Evolutionary conservation across 2,888 invertebrate species (phyloP), one percentile per base, ranked within the genome.

Genomic region (Scaptomyza tumidula): DNA sequence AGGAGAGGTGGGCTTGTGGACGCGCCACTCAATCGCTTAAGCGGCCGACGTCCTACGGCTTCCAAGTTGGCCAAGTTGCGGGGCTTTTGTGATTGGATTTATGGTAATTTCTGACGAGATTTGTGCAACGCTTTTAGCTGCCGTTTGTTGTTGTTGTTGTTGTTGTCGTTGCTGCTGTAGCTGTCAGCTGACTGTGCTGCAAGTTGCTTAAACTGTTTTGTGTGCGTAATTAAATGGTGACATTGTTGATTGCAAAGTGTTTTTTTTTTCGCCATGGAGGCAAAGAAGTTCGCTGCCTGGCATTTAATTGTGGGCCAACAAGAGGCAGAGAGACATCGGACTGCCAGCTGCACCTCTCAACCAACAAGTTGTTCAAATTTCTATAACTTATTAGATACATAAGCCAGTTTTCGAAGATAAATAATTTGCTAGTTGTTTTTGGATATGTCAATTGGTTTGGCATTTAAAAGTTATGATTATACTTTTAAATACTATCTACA

Each of bases 211-310:
- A 83, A 86, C 86, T 83, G 83, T 84, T 84, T 84, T 84, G 86
- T 84, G 83, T 84, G 83, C 83, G 83, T 84, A 84, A 84, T 84
- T 84, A 84, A 84, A 84, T 86, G 86, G 86, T 84, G 83, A 84
- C 83, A 84, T 86, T 84, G 86, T 64, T 80, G 83, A 84, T 86
- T 84, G 86, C 83, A 86, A 86, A 85, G 82, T 82, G 85, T 68
- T 73, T 50, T 24, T 41, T 41, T 14, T 41, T 43, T 49, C 69
- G 49, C 53, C 52, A 53, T 49, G 54, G 59, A 60, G 60, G 57
- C 57, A 58, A 39, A 19, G n/a, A 35, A 14, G 29, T 27, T 29
- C 44, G 39, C 53, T 44, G 50, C 53, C 43, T 73, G 68, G 48
- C 73, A 68, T 73, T 73, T 63, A 59, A 60, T 68, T 63, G 59